Evolutionary conservation across 23 tunicate species (phyloP).

Genomic region (Phallusia fumigata): DNA sequence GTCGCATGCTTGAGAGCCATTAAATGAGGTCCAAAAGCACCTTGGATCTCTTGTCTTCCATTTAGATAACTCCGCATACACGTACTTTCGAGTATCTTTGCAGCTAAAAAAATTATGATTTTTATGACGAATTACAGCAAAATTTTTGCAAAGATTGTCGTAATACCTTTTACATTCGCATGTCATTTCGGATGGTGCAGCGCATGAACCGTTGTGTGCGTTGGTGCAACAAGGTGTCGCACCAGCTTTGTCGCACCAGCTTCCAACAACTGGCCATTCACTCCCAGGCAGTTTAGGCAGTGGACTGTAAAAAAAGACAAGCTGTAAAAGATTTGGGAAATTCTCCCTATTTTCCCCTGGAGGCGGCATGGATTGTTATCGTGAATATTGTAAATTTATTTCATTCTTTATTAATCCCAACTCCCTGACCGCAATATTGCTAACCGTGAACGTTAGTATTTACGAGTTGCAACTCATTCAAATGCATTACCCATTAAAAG

Average conservation of each 20-base stretch:
- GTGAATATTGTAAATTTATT: not conserved
- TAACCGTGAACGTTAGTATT: too few relatives aligned
- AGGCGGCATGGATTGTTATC: too few relatives aligned
- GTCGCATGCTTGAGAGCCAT: constrained; percentile 21
- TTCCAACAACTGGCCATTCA: constrained; percentile 46
- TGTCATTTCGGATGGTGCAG: constrained; percentile 12
- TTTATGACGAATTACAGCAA: too few relatives aligned
- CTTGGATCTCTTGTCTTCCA: constrained; percentile 17
- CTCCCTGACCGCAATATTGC: too few relatives aligned
- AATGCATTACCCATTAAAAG: too few relatives aligned
- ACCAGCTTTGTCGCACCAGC: constrained; percentile 29
- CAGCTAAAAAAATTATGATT: constrained; percentile 28
- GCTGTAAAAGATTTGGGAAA: not conserved
- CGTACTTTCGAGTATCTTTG: constrained; percentile 32
- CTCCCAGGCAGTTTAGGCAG: not conserved
- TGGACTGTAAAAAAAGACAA: not conserved
- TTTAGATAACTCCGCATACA: constrained; percentile 20
- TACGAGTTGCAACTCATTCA: too few relatives aligned
- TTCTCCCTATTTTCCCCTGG: too few relatives aligned
- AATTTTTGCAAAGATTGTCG: too few relatives aligned
- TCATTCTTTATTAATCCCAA: too few relatives aligned
- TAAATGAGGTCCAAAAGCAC: constrained; percentile 15
- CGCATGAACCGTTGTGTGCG: constrained; percentile 17
- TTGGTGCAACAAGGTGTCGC: constrained; percentile 39
- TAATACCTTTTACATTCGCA: constrained; percentile 23